Evolutionary conservation across 2,113 vertebrate genomes (phyloP), one percentile per base, ranked within the genome.

Genomic region (Grammomys dolichurus): DNA sequence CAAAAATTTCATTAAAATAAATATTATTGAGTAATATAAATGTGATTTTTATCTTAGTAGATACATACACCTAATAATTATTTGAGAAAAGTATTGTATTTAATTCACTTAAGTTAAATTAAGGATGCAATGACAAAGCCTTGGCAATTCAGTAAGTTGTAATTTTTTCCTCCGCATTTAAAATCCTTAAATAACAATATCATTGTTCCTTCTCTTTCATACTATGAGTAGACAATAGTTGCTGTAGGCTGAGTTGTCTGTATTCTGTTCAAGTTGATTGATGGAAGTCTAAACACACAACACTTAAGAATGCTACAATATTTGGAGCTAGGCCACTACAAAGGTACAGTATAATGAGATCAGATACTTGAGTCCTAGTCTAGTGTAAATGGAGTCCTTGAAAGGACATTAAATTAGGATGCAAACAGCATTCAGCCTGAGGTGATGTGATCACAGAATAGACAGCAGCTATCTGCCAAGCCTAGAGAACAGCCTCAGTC

Each of bases 41-140:
- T 63, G 19, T 48, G 3, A 11, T 91, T 96, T 96, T 96, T 43
- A 77, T 51, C 31, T 93, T 88, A 95, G 82, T 73, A 78, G n/a
- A 58, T 91, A 40, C 0, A n/a, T 80, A 16, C 5, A 69, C 16
- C 75, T 92, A 93, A 94, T 56, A 87, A 84, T 75, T 87, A 70
- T 46, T 82, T 70, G 14, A 20, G 7, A 46, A 84, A 26, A 88
- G 26, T 82, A 33, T 92, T 96, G 92, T 90, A n/a, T 43, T 82
- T 94, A 76, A n/a, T 56, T 11, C 24, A 26, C n/a, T 69, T 88
- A 43, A 78, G 70, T 80, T 91, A 87, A 89, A 87, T 88, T 11
- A 20, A 78, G 63, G 40, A 91, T 69, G 0, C 69, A 77, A 89
- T 85, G 90, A 72, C 51, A 94, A 95, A 93, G 58, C 9, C 82